Conservation (phyloP, 2,888 invertebrate genomes). For the Atherix ibis region DNA sequence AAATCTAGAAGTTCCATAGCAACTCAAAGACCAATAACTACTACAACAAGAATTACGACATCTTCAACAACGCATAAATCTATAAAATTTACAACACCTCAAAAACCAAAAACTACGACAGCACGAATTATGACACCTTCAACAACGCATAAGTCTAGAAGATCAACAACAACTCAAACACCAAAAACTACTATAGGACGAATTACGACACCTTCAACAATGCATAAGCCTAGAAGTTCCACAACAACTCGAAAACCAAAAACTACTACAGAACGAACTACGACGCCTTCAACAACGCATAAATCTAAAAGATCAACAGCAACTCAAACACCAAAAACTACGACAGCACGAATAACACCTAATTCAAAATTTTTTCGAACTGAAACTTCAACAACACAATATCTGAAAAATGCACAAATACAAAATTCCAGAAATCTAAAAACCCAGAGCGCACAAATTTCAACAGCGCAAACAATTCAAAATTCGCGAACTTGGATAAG, state of each 20-base stretch:
- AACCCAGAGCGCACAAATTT: too few species aligned
- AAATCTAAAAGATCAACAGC: too few species aligned
- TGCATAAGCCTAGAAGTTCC: not conserved
- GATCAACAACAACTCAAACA: slow-evolving; percentile 1
- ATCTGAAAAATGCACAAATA: too few species aligned
- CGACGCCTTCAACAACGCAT: not conserved
- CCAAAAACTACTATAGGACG: too few species aligned
- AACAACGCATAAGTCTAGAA: not conserved
- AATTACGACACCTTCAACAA: slow-evolving; percentile 3
- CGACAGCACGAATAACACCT: not conserved
- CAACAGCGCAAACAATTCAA: too few species aligned
- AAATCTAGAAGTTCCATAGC: not conserved
- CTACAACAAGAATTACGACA: slow-evolving; percentile 1
- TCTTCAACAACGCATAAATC: slow-evolving; percentile 1
- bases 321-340: not conserved
- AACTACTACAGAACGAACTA: not conserved
- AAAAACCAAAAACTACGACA: slow-evolving; percentile 2
- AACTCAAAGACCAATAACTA: not conserved
- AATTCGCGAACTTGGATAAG: too few species aligned
- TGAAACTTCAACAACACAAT: too few species aligned
- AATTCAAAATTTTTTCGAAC: too few species aligned
- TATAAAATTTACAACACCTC: slow-evolving; percentile 3
- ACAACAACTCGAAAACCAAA: slow-evolving; percentile 2
- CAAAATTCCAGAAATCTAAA: too few species aligned
- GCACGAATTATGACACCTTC: too few species aligned